Evolutionary conservation across 2,113 vertebrate species (phyloP), one percentile per base, ranked within the genome.

Genomic region (Climacteris rufus): DNA sequence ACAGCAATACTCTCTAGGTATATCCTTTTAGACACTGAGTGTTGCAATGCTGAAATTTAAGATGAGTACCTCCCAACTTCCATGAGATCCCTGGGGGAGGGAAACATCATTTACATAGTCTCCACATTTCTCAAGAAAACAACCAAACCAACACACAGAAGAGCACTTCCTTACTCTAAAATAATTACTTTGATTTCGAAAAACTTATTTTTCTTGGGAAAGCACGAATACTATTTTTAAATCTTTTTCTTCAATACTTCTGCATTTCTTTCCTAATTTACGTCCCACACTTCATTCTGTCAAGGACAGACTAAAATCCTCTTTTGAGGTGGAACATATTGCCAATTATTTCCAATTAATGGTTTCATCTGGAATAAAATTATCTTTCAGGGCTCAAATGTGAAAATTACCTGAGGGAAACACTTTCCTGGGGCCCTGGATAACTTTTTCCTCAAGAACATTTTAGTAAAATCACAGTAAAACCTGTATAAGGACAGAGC

Each of bases 11-110:
- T 89, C 66, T 45, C 7, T 27, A 37, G 16, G 42, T 23, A 23
- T 6, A 31, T 1, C 3, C 17, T 24, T 69, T 42, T 28, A 56
- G 15, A 45, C 7, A 42, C 4, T 10, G 2, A 1, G 2, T 6
- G 4, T 18, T 4, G 7, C 35, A 37, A 3, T 3, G 42, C 8
- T 40, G 31, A 76, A 33, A 56, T 19, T 3, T 7, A 47, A 65
- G 70, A 39, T 6, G 1, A 68, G 5, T 4, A 35, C 3, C 54
- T 79, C 33, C 31, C 37, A 27, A 52, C 7, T 60, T 40, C 49
- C 39, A 45, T 2, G 3, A n/a, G 13, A 42, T 33, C 19, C 23
- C 40, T 40, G 52, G 17, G 31, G 33, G 16, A 83, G 60, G 13
- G 16, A 28, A 21, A 60, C 8, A 10, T 39, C 13, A 19, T 60